Base-by-base conservation (phyloP, 1,140 invertebrate genomes). In the Ostrea edulis region DNA sequence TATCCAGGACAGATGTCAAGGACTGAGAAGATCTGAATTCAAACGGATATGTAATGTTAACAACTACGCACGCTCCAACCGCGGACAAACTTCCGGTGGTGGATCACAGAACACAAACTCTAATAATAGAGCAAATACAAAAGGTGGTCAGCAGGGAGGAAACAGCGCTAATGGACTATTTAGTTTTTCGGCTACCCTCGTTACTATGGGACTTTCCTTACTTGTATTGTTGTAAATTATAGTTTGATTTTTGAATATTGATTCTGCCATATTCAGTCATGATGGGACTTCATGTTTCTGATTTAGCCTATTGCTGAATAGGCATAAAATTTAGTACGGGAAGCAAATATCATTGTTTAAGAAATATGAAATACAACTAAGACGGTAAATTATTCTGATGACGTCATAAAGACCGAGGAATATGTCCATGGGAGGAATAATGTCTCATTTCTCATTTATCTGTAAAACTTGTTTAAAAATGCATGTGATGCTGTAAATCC, bases 1-100 rank as follows among this genome's bases (percentile, higher is more conserved):
- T 0, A 88, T 92, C n/a, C 90, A 92, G 68, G 90, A 90, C 54
- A 89, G 90, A 12, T 90, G 90, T 77, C 86, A 89, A 52, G 90
- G 90, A 17, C 71, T 90, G 1, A 86, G 90, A 81, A 84, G 90
- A 25, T 71, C 82, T 53, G 86, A 81, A 14, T 88, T 88, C 35
- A 89, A 90, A 8, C 35, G 52, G n/a, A 86, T 92, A 14, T 92
- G 91, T 84, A 90, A 90, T 54, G 89, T 89, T 12, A 82, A 84
- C 51, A 90, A 77, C 35, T 91, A 90, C 81, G 89, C 86, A 20
- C 68, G 68, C 68, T 0, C 68, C 22, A 77, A 77, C 68, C 68
- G 68, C 8, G 22, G 22, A 35, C 5, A 25, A 14, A 77, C 8
- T 77, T 29, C 25, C 25, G 68, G 68, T 35, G 68, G 68, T 77